Base-by-base conservation (phyloP, 2,888 invertebrate genomes). In the Flabesymbios commensalis region DNA sequence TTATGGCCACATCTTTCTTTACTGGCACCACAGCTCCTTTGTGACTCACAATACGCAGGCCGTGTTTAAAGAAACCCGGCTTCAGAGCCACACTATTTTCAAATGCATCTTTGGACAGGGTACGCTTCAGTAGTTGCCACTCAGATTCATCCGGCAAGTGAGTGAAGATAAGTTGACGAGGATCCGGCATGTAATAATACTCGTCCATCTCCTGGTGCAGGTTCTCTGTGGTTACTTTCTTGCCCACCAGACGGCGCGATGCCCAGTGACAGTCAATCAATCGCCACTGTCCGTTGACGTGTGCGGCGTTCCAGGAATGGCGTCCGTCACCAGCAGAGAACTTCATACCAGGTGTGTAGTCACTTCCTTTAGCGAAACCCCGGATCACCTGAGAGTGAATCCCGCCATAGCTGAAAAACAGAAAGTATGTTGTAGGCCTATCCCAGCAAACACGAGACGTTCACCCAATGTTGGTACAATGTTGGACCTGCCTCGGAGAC, bases 261-360 rank as follows among this genome's bases (percentile, higher is more conserved):
- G 82, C 82, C 82, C 82, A 82, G 67, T 82, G 82, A 45, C 80
- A 80, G 67, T 82, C 82, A 14, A 82, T 76, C 53, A 82, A 69
- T 47, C 81, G 78, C 82, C 82, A 82, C n/a, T 78, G 77, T 3
- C 80, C 80, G 43, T 81, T 78, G 63, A 82, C 80, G 63, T 81
- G 77, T 24, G 82, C 80, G 19, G 82, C 79, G 52, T 81, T 82
- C 82, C 82, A 82, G 2, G 81, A 80, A 68, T 82, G 82, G 68
- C 80, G 80, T 62, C 80, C 81, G 52, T 77, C 73, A 4, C 78
- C 79, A 0, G 76, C 78, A n/a, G 74, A 72, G 68, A 82, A 82
- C 61, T 74, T 77, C 77, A 79, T 80, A 28, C 82, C 82, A 4
- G 82, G 82, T 53, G 72, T 71, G 69, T 82, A 82, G 69, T 82